These are phyloP conservation scores for Rhinichthys klamathensis DNA, from an alignment of 2,113 vertebrate species.

Conservation along the genomic window DNA sequence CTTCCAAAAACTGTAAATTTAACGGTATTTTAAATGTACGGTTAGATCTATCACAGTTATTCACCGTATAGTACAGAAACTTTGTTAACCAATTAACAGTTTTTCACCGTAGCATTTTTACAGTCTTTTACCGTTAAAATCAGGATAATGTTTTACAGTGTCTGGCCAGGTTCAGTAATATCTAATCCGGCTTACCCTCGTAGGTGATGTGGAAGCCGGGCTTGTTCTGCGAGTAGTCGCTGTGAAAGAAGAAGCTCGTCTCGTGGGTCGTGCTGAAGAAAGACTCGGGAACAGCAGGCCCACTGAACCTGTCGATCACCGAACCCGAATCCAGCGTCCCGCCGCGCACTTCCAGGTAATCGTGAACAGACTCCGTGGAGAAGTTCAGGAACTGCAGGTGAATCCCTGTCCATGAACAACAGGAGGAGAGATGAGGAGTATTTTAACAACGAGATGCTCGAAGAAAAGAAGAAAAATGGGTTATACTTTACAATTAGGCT, in stretches of 20 bases:
- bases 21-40: too few relatives aligned
- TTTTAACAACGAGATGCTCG: background rate
- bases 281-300: constrained; percentile 85
- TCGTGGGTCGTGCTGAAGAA: constrained; percentile 97
- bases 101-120: too few relatives aligned
- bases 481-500: too few relatives aligned
- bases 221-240: constrained; percentile 97
- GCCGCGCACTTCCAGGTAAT: constrained; percentile 94
- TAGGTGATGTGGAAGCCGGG: constrained; percentile 93
- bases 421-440: background rate
- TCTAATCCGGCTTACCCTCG: constrained; percentile 79
- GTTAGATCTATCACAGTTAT: too few relatives aligned
- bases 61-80: too few relatives aligned
- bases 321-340: constrained; percentile 86
- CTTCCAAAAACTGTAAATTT: too few relatives aligned
- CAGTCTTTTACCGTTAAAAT: too few relatives aligned
- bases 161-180: background rate
- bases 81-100: too few relatives aligned
- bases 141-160: too few relatives aligned
- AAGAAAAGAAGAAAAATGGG: background rate
- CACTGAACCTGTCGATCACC: constrained; percentile 93
- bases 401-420: constrained; percentile 81
- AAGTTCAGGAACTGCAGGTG: constrained; percentile 97
- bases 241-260: constrained; percentile 96
- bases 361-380: constrained; percentile 96